These are phyloP conservation scores for Pyrrhosoma nymphula DNA, from an alignment of 2,888 invertebrate genomes.

Conservation along the genomic window DNA sequence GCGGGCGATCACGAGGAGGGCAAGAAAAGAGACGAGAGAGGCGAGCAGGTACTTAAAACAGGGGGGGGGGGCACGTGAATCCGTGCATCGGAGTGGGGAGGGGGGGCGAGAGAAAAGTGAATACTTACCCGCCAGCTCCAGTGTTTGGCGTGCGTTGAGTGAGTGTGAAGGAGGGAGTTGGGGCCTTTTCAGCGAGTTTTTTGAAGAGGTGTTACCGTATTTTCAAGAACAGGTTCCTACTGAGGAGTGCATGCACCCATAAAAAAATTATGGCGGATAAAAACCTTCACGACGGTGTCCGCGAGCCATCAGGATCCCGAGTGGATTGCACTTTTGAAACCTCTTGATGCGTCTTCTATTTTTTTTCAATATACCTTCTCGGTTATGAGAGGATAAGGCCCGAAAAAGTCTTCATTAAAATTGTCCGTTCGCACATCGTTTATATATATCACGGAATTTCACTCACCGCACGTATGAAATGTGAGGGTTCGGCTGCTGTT, in stretches of 20 bases:
- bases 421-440: neutral
- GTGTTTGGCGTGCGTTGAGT: neutral
- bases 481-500: neutral
- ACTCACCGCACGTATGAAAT: neutral
- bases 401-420: constrained; percentile 12
- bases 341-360: neutral
- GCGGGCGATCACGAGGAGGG: neutral
- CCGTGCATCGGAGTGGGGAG: too few relatives aligned
- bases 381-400: neutral
- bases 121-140: neutral
- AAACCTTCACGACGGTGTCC: neutral
- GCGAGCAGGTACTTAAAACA: too few relatives aligned
- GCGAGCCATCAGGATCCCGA: neutral
- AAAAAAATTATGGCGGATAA: constrained; percentile 9
- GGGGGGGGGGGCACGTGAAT: too few relatives aligned
- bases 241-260: constrained; percentile 16
- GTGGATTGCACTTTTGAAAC: neutral
- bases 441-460: neutral
- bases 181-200: neutral
- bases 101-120: neutral
- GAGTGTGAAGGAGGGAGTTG: neutral
- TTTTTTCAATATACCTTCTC: neutral
- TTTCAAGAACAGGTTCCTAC: neutral
- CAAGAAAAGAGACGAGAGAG: neutral
- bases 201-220: constrained; percentile 9